Conservation (phyloP, 2,113 vertebrate genomes). For the Ctenomys sociabilis region DNA sequence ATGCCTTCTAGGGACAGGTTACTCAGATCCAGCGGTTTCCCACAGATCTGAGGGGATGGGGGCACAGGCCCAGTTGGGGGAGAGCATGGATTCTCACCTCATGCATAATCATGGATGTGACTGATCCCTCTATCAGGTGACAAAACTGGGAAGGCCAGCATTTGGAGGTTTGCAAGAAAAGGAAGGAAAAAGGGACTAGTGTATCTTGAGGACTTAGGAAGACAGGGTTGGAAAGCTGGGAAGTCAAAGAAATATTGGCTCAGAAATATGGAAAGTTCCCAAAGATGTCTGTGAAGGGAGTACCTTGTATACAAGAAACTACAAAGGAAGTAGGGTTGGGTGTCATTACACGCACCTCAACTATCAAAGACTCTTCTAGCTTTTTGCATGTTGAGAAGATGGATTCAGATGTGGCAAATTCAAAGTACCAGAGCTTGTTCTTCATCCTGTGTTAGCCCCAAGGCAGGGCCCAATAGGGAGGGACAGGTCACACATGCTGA, state of each 20-base stretch:
- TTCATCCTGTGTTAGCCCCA: slow-evolving; percentile 88
- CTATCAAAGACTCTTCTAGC: slow-evolving; percentile 89
- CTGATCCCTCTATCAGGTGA: not conserved
- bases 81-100: not conserved
- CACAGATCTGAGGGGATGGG: slow-evolving; percentile 88
- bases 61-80: not conserved
- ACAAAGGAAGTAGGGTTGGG: not conserved
- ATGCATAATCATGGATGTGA: not conserved
- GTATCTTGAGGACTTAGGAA: slow-evolving; percentile 8
- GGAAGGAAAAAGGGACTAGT: not conserved
- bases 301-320: not conserved
- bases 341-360: slow-evolving; percentile 88
- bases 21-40: slow-evolving; percentile 89
- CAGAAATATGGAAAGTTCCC: slow-evolving; percentile 15
- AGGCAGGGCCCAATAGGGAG: slow-evolving; percentile 48
- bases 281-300: not conserved
- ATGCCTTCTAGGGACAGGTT: slow-evolving; percentile 88
- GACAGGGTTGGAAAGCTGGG: not conserved
- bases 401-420: slow-evolving; percentile 95
- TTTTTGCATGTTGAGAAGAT: slow-evolving; percentile 95
- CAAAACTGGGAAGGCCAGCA: slow-evolving; percentile 3
- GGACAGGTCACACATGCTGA: slow-evolving; percentile 27
- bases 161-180: slow-evolving; percentile 12
- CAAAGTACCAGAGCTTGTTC: slow-evolving; percentile 97
- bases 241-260: slow-evolving; percentile 44